Percentiles rank a stretch among this genome's conserved stretches.
phyloP scores from a whole-genome alignment of 1,140 invertebrate species.

The Sinella curviseta region DNA sequence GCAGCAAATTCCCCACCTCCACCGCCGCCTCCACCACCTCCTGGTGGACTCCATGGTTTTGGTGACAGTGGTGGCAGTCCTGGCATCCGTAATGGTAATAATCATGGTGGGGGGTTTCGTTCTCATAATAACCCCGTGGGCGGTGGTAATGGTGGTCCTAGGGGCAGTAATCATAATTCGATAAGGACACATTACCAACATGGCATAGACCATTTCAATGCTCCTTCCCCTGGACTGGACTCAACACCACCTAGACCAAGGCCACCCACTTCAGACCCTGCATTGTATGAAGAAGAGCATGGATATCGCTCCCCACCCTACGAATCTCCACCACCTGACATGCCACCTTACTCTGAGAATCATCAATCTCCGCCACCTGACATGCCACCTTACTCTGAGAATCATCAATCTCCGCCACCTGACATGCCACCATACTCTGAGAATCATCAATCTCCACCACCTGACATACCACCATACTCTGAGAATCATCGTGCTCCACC shows the following conservation, averaged over 20 bases:
- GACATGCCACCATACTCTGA: neutral
- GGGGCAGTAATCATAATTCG: neutral
- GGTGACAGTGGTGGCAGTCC: neutral
- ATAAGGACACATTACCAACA: neutral
- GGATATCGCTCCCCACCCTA: neutral
- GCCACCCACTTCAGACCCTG: neutral
- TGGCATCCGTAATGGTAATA: neutral
- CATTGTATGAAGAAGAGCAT: neutral
- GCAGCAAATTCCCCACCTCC: neutral
- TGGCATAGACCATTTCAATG: conserved; percentile 5
- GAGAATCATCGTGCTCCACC: neutral
- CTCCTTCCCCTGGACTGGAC: neutral
- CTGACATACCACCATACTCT: neutral
- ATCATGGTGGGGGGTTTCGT: neutral
- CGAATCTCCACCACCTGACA: too few relatives aligned
- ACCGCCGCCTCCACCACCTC: neutral
- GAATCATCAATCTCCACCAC: neutral
- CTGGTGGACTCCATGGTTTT: neutral
- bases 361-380: neutral
- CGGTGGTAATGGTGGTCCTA: neutral
- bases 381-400: neutral
- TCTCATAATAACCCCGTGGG: neutral
- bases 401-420: neutral
- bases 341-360: neutral
- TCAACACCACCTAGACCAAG: neutral